Evolutionary conservation across 2,888 invertebrate genomes (phyloP).

Genomic region (Chalcosyrphus nemorum): DNA sequence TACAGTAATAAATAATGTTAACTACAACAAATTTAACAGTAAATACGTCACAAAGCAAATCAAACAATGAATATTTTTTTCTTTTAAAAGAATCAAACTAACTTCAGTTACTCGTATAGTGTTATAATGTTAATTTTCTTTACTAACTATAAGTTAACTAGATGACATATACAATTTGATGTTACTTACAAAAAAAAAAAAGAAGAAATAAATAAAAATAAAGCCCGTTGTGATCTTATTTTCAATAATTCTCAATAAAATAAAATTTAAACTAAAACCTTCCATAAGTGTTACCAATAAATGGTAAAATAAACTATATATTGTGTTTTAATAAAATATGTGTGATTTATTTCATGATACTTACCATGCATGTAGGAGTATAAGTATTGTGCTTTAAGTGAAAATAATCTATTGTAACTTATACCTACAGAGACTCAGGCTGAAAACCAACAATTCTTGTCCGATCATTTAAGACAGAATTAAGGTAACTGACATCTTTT

Average conservation of each 20-base stretch:
- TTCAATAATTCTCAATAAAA: slow-evolving; percentile 32
- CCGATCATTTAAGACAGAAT: too few species aligned
- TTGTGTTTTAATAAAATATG: slow-evolving; percentile 16
- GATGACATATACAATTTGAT: slow-evolving; percentile 19
- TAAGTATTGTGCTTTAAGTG: too few species aligned
- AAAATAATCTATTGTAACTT: too few species aligned
- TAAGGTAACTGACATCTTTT: too few species aligned
- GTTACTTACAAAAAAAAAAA: slow-evolving; percentile 8
- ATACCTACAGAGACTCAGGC: too few species aligned
- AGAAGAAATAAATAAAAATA: slow-evolving; percentile 4
- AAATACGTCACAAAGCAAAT: not conserved
- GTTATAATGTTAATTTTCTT: not conserved
- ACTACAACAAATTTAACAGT: not conserved
- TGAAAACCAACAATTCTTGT: too few species aligned
- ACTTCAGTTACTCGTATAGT: not conserved
- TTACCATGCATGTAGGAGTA: too few species aligned
- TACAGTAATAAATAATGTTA: not conserved
- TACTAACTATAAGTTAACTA: not conserved
- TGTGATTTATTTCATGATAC: slow-evolving; percentile 9
- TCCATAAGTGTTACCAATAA: slow-evolving; percentile 53
- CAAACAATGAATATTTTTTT: not conserved
- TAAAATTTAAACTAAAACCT: slow-evolving; percentile 25
- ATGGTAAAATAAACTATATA: slow-evolving; percentile 33
- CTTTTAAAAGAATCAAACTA: not conserved
- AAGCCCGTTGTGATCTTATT: slow-evolving; percentile 64